These are phyloP conservation scores for Acrocephalus scirpaceus DNA, from an alignment of 2,797 vertebrate species.

Conservation along the genomic window DNA sequence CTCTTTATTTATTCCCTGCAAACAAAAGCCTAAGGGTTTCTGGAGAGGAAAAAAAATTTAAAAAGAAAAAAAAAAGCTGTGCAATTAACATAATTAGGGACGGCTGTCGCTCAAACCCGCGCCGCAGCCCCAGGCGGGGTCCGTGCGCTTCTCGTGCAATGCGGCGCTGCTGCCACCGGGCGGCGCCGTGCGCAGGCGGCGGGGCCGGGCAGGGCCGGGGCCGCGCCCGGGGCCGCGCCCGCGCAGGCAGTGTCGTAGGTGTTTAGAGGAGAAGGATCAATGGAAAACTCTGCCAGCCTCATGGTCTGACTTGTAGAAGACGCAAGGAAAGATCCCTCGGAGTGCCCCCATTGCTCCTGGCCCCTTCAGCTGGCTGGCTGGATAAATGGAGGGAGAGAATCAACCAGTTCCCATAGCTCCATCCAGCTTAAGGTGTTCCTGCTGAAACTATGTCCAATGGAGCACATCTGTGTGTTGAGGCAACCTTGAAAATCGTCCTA, in stretches of 20 bases:
- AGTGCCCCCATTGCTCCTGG: background rate
- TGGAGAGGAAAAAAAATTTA: background rate
- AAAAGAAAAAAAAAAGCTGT: background rate
- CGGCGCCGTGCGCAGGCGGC: background rate
- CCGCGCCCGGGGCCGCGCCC: background rate
- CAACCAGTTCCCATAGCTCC: background rate
- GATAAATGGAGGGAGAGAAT: background rate
- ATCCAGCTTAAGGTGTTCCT: background rate
- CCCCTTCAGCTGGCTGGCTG: background rate
- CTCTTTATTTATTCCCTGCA: slow-evolving; percentile 63
- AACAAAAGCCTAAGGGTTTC: slow-evolving; percentile 45
- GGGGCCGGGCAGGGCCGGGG: too few species aligned
- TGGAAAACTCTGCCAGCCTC: background rate
- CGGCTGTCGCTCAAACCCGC: background rate
- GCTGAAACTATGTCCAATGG: background rate
- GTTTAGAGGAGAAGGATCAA: background rate
- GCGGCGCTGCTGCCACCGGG: background rate
- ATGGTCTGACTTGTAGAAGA: background rate
- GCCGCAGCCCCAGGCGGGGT: background rate
- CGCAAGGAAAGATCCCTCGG: fast-evolving
- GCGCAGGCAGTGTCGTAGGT: background rate
- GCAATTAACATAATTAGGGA: slow-evolving; percentile 56
- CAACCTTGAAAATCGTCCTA: background rate
- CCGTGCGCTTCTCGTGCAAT: background rate
- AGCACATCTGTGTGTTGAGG: too few species aligned